These are phyloP conservation scores for Oreochromis tanganicae DNA, from an alignment of 2,113 vertebrate genomes.

Conservation along the genomic window DNA sequence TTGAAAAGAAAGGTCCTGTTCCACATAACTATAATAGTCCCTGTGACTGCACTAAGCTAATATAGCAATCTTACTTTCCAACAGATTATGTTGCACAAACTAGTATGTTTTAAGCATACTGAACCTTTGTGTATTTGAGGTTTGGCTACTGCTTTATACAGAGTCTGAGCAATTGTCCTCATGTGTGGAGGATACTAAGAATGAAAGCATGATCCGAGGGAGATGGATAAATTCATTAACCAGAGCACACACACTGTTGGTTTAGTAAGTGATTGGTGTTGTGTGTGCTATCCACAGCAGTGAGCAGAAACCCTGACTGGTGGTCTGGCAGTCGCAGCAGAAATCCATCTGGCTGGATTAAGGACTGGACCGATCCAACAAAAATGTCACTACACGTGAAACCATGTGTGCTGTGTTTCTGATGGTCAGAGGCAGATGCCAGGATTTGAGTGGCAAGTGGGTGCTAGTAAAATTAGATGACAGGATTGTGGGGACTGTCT, in stretches of 20 bases:
- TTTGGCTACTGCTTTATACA: neutral
- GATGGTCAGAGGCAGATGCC: neutral
- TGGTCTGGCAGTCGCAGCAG: slow-evolving; percentile 28
- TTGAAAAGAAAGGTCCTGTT: neutral
- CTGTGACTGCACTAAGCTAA: neutral
- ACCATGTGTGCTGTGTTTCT: slow-evolving; percentile 10
- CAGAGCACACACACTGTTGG: neutral
- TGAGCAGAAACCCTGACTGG: neutral
- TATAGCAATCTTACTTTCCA: neutral
- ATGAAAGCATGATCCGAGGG: slow-evolving; percentile 3
- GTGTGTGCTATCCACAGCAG: slow-evolving; percentile 16
- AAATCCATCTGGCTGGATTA: slow-evolving; percentile 39
- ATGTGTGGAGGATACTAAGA: neutral
- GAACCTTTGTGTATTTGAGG: neutral
- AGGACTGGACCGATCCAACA: slow-evolving; percentile 15
- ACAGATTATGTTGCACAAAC: neutral
- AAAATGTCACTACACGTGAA: slow-evolving; percentile 11
- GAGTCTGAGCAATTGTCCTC: neutral
- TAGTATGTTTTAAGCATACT: neutral
- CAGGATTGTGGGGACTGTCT: neutral
- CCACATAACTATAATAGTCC: neutral
- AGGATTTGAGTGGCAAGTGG: slow-evolving; percentile 19
- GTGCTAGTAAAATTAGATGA: slow-evolving; percentile 13
- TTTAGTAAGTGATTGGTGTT: slow-evolving; percentile 9
- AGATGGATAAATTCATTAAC: slow-evolving; percentile 38